Evolutionary conservation across 1,140 invertebrate species (phyloP).

Genomic region (Lepidurus couesii): DNA sequence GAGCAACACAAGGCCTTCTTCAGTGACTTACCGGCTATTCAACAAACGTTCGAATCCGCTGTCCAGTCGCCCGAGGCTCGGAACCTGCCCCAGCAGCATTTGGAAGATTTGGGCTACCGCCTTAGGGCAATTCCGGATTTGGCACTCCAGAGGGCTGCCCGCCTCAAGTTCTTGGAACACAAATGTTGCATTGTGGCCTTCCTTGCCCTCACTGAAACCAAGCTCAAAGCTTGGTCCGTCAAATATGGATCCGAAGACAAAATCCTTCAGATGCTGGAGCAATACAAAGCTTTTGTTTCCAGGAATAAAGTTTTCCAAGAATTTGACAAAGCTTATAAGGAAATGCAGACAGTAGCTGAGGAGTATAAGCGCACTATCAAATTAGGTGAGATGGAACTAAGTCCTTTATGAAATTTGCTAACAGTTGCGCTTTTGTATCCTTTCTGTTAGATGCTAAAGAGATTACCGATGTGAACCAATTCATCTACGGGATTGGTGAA

Average conservation of each 20-base stretch:
- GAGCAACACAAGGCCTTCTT: conserved; percentile 88
- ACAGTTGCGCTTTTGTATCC: conserved; percentile 25
- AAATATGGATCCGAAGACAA: conserved; percentile 80
- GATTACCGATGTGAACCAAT: conserved; percentile 67
- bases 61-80: conserved; percentile 54
- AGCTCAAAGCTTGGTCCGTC: conserved; percentile 77
- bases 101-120: conserved; percentile 70
- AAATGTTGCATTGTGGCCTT: conserved; percentile 88
- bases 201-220: conserved; percentile 79
- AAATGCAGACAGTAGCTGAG: conserved; percentile 85
- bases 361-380: conserved; percentile 82
- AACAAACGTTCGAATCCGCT: conserved; percentile 66
- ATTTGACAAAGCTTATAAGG: conserved; percentile 83
- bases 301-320: conserved; percentile 87
- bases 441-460: conserved; percentile 60
- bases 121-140: conserved; percentile 61
- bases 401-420: not conserved
- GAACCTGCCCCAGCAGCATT: conserved; percentile 65
- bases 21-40: conserved; percentile 66
- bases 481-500: conserved; percentile 76
- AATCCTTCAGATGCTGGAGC: conserved; percentile 73
- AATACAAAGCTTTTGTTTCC: conserved; percentile 86
- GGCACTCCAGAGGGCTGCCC: conserved; percentile 68
- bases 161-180: conserved; percentile 82
- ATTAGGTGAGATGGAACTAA: conserved; percentile 53